Evolutionary conservation across 2,113 vertebrate species (phyloP), one percentile per base, ranked within the genome.

Genomic region (Microtus richardsoni): DNA sequence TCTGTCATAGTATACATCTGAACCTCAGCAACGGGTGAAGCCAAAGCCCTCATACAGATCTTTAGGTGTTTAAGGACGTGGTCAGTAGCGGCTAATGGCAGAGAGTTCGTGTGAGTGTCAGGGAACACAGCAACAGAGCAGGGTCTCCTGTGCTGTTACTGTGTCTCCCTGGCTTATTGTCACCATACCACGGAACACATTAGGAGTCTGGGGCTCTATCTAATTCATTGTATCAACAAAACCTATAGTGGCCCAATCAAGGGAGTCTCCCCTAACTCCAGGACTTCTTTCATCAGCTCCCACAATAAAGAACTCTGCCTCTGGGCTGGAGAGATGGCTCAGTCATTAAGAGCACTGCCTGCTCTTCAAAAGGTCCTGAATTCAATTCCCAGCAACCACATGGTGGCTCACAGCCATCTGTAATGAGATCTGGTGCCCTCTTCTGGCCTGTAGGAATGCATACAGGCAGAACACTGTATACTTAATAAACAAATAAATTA

Each of bases 141-240:
- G 13, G 0, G 41, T 12, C 44, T 47, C 24, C 74, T 75, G 39
- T 6, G 2, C 47, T 10, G 62, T 39, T 36, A 4, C 52, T 1
- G 5, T 14, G 3, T 41, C 11, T 9, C 16, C 74, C 2, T 2
- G 0, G 36, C 21, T 44, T 54, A 16, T 36, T 0, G 78, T 49
- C 41, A 13, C 28, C 2, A 49, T 9, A 3, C 14, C 47, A 1
- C 2, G 17, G 30, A 19, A 2, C 62, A 17, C 0, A 2, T 0
- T 4, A 54, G 11, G 62, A 19, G 3, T 39, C 39, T n/a, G 0
- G 44, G 1, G 0, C 7, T 28, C n/a, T 41, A 66, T 13, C 1
- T 3, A 36, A 62, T 4, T 9, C 16, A 0, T 22, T 49, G 10
- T 24, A 41, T 3, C 22, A 44, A 33, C 0, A 41, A 41, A 47